A percentile compares a stretch with the other conserved stretches of the same genome.
phyloP scores from a whole-genome alignment of 2,113 vertebrate species.

The Dipodomys merriami region DNA sequence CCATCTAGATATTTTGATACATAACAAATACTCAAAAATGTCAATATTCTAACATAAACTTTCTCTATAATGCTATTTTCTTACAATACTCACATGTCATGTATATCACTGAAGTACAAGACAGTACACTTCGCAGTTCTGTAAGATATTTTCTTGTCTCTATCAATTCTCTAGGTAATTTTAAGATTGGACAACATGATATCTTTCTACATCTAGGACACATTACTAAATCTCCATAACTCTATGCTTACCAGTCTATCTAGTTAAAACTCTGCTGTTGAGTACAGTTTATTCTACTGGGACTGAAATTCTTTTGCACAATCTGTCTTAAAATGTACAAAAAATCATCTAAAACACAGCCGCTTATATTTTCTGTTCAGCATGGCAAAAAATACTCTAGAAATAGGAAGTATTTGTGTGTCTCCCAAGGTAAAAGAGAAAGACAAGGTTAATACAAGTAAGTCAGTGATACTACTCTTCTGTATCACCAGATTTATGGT shows the following conservation, averaged over 20 bases:
- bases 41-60: constrained; percentile 32
- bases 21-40: neutral
- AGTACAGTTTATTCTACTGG: constrained; percentile 39
- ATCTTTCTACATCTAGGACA: constrained; percentile 26
- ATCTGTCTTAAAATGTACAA: constrained; percentile 58
- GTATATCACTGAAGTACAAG: neutral
- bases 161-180: constrained; percentile 47
- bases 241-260: constrained; percentile 24
- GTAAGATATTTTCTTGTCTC: constrained; percentile 24
- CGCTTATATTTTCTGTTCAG: constrained; percentile 49
- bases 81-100: neutral
- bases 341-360: constrained; percentile 66
- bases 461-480: neutral
- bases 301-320: constrained; percentile 56
- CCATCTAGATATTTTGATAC: constrained; percentile 19
- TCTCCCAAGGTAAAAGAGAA: constrained; percentile 19
- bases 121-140: neutral
- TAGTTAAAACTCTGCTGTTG: constrained; percentile 59
- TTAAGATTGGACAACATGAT: constrained; percentile 32
- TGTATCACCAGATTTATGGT: neutral
- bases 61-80: constrained; percentile 25
- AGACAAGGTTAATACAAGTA: constrained; percentile 50
- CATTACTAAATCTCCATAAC: constrained; percentile 29
- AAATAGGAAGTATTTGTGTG: constrained; percentile 45
- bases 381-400: constrained; percentile 56